Conservation (phyloP, 1,140 invertebrate species). For the Aphaenogaster floridana region DNA sequence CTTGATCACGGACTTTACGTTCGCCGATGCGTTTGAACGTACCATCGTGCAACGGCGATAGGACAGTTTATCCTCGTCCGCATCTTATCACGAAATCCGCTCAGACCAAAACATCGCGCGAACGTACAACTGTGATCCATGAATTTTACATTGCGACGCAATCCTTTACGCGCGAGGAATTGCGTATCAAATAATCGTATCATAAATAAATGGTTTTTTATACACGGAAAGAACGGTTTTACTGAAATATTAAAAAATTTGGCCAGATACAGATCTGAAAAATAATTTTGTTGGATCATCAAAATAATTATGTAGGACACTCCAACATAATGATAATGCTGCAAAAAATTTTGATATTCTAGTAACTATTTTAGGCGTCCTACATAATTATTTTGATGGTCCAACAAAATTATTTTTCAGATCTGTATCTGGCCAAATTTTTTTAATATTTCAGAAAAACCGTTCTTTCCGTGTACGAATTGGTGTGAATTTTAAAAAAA, state of each 20-base stretch:
- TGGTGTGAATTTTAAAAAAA: background rate
- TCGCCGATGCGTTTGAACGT: conserved; percentile 14
- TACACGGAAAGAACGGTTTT: no score
- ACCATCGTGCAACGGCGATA: background rate
- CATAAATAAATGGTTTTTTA: background rate
- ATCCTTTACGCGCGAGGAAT: background rate
- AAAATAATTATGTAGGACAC: no score
- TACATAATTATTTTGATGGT: no score
- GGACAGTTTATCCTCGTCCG: conserved; percentile 36
- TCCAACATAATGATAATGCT: no score
- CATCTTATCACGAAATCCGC: conserved; percentile 66
- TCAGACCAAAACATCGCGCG: conserved; percentile 46
- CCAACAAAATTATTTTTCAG: no score
- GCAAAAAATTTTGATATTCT: no score
- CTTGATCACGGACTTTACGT: conserved; percentile 30
- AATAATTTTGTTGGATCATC: no score
- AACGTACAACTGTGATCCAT: conserved; percentile 1
- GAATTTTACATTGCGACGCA: conserved; percentile 7
- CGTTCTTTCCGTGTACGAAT: background rate
- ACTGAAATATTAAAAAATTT: no score
- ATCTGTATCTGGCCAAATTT: no score
- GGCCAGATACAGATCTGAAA: no score
- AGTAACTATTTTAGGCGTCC: no score
- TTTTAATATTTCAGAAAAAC: no score
- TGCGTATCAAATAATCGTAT: background rate